Evolutionary conservation across 2,797 vertebrate species (phyloP).

Genomic region (Philypnodon macrostomus): DNA sequence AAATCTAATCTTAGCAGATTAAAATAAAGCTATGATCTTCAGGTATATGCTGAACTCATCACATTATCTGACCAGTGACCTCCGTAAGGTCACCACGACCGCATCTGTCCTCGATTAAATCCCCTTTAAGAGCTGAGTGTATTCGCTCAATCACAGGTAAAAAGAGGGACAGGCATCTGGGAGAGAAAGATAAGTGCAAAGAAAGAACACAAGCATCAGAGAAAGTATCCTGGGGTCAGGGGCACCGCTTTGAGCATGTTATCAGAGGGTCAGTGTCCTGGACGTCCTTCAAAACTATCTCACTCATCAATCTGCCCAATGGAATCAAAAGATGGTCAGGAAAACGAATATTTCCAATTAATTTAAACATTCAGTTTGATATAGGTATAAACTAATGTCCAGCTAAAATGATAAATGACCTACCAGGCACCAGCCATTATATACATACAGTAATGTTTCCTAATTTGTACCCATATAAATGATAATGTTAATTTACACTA

Average conservation of each 20-base stretch:
- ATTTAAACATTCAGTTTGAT: background rate
- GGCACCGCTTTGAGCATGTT: conserved; percentile 42
- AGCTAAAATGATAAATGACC: no score
- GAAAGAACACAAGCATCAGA: conserved; percentile 32
- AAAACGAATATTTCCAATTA: conserved; percentile 7
- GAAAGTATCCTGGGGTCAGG: conserved; percentile 43
- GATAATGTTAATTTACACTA: no score
- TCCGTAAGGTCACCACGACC: conserved; percentile 31
- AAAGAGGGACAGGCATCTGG: conserved; percentile 54
- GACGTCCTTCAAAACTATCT: conserved; percentile 55
- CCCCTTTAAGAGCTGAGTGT: conserved; percentile 30
- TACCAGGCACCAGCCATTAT: no score
- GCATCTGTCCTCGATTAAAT: conserved; percentile 54
- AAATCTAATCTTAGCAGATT: conserved; percentile 15
- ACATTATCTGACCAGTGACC: conserved; percentile 41
- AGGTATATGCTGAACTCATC: conserved; percentile 23
- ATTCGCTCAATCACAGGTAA: conserved; percentile 47
- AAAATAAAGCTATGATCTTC: conserved; percentile 30
- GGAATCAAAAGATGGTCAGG: conserved; percentile 28
- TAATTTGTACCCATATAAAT: no score
- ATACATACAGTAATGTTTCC: no score
- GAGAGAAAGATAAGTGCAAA: conserved; percentile 59
- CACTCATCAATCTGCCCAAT: conserved; percentile 44
- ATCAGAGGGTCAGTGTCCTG: conserved; percentile 57
- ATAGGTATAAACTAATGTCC: no score